Conservation (phyloP, 2,888 invertebrate species). For the Athrips mouffetella region DNA sequence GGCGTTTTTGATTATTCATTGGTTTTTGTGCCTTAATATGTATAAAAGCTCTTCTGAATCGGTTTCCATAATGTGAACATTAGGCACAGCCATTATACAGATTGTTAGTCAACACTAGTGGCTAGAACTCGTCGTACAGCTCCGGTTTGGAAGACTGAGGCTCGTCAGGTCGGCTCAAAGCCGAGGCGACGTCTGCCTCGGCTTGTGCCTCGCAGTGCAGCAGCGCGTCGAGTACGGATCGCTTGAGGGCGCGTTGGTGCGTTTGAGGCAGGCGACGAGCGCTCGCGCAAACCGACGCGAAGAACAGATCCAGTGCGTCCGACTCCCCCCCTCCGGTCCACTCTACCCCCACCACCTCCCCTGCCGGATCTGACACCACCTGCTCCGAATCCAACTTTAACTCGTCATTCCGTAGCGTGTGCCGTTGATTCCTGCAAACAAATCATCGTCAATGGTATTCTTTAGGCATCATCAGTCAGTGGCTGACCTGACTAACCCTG, state of each 20-base stretch:
- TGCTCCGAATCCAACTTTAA: conserved; percentile 46
- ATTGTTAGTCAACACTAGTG: no score
- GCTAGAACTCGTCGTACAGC: background rate
- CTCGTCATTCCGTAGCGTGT: conserved; percentile 32
- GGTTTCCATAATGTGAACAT: no score
- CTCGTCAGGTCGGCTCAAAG: background rate
- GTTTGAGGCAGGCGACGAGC: conserved; percentile 52
- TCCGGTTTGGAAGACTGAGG: conserved; percentile 19
- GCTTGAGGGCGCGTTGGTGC: conserved; percentile 51
- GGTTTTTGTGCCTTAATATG: no score
- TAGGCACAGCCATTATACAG: no score
- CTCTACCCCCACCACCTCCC: conserved; percentile 37
- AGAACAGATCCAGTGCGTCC: conserved; percentile 64
- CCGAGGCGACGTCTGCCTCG: conserved; percentile 24
- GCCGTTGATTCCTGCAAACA: conserved; percentile 44
- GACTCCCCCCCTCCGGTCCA: conserved; percentile 32
- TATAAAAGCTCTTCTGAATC: no score
- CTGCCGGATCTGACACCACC: conserved; percentile 45
- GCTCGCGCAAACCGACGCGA: conserved; percentile 69
- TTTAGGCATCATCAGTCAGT: background rate
- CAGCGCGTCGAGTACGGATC: conserved; percentile 57
- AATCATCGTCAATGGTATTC: conserved; percentile 3
- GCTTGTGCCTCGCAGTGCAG: conserved; percentile 58
- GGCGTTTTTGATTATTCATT: no score
- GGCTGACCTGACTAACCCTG: background rate